Evolutionary conservation across 2,113 vertebrate genomes (phyloP).

Genomic region (Origma solitaria): DNA sequence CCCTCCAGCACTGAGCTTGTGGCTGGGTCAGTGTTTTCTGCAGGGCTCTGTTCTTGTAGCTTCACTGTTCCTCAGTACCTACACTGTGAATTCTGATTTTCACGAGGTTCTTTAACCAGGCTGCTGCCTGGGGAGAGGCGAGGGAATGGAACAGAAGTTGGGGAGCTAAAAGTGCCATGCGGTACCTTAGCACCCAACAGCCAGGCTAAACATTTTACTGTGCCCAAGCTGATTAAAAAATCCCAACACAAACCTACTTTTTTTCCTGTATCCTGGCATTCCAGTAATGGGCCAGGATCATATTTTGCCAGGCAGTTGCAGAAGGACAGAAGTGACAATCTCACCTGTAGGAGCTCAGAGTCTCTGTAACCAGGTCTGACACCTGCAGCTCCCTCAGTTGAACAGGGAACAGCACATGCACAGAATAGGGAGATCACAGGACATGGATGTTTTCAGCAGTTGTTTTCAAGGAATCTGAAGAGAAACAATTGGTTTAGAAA

Average conservation of each 20-base stretch:
- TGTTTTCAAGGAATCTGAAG: fast-evolving
- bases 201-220: not conserved
- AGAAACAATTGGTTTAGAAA: not conserved
- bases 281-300: fast-evolving
- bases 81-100: not conserved
- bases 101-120: not conserved
- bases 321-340: not conserved
- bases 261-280: fast-evolving
- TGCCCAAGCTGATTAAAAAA: not conserved
- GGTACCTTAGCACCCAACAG: not conserved
- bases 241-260: too few species aligned
- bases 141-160: not conserved
- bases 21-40: not conserved
- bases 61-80: not conserved
- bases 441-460: not conserved
- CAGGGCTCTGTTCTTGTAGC: not conserved
- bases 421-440: fast-evolving
- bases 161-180: not conserved
- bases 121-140: not conserved
- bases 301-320: not conserved
- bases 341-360: not conserved
- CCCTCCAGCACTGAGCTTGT: fast-evolving
- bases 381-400: not conserved
- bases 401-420: not conserved
- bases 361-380: fast-evolving